phyloP scores from a whole-genome alignment of 1,140 invertebrate species.

The Asobara japonica region DNA sequence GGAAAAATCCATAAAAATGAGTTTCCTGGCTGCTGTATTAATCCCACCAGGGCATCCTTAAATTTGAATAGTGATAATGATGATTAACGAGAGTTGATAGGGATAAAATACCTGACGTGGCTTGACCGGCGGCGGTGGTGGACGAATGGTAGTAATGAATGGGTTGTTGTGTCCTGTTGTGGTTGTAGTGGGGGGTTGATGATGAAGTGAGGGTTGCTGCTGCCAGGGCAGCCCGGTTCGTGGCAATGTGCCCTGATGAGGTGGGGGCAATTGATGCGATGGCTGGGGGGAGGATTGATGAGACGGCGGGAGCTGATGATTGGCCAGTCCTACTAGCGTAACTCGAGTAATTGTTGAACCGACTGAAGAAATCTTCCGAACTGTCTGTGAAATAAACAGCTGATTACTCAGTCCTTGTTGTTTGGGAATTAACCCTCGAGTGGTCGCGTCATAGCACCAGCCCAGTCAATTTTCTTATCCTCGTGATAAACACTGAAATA shows the following conservation, averaged over 20 bases:
- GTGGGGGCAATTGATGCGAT: conserved; percentile 49
- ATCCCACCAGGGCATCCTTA: too few relatives aligned
- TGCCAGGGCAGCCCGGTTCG: conserved; percentile 66
- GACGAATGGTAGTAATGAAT: conserved; percentile 63
- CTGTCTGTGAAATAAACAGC: conserved; percentile 67
- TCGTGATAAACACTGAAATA: too few relatives aligned
- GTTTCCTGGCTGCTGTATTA: too few relatives aligned
- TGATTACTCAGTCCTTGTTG: conserved; percentile 60
- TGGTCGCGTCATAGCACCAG: neutral
- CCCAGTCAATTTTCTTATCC: too few relatives aligned
- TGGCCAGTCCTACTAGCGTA: conserved; percentile 61
- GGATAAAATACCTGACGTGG: conserved; percentile 72
- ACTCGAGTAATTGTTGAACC: conserved; percentile 66
- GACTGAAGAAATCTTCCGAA: conserved; percentile 69
- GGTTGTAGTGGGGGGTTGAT: conserved; percentile 63
- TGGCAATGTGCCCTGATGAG: conserved; percentile 56
- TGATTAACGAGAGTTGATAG: neutral
- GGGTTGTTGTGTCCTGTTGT: conserved; percentile 72
- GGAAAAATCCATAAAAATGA: too few relatives aligned
- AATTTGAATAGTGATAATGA: neutral
- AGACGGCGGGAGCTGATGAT: conserved; percentile 44
- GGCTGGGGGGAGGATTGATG: conserved; percentile 43
- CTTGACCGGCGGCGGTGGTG: conserved; percentile 76
- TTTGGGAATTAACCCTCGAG: conserved; percentile 1
- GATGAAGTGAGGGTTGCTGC: conserved; percentile 66